Percentiles rank a stretch among this genome's conserved stretches.
Conservation (phyloP, 1,140 invertebrate genomes). For the Aporrectodea caliginosa region DNA sequence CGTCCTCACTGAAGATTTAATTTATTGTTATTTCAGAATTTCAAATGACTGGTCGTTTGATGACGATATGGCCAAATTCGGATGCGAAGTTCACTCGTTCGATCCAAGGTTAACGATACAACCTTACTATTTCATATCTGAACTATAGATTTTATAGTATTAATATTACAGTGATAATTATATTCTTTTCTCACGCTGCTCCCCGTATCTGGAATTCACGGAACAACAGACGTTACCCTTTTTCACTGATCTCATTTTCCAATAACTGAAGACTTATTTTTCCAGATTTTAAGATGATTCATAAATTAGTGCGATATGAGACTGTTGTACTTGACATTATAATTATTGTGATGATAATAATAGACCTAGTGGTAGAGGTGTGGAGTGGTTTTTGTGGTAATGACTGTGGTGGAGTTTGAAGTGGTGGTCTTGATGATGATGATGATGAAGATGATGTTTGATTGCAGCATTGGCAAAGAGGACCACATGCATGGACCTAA, state of each 20-base stretch:
- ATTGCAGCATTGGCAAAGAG: background rate
- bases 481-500: background rate
- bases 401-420: background rate
- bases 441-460: background rate
- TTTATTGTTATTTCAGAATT: background rate
- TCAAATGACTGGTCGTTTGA: background rate
- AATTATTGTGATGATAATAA: too few relatives aligned
- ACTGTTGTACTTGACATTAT: too few relatives aligned
- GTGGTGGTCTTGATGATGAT: background rate
- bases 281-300: too few relatives aligned
- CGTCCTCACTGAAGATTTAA: too few relatives aligned
- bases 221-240: too few relatives aligned
- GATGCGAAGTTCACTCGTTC: background rate
- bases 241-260: background rate
- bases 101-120: background rate
- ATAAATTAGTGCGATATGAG: too few relatives aligned
- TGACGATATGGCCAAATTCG: background rate
- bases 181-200: too few relatives aligned
- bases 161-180: too few relatives aligned
- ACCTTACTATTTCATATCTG: background rate
- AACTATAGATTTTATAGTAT: background rate
- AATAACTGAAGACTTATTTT: background rate
- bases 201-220: too few relatives aligned
- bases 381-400: background rate
- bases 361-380: too few relatives aligned